Evolutionary conservation across 2,888 invertebrate genomes (phyloP), one percentile per base, ranked within the genome.

Genomic region (Mythimna ferrago): DNA sequence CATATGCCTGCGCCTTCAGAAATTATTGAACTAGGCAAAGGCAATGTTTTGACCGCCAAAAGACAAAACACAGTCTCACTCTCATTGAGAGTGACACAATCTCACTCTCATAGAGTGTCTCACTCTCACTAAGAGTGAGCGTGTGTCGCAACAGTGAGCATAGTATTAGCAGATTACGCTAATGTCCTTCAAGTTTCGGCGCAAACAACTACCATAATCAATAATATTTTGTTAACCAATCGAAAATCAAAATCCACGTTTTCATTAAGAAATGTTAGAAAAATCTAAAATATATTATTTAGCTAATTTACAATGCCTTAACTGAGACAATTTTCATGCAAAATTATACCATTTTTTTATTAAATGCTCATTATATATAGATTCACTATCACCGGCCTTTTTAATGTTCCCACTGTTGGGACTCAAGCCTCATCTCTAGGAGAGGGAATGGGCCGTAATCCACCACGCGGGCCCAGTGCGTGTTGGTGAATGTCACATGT

Each of bases 251-350:
- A 71, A 53, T 21, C 54, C 66, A 72, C 64, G 14, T 80, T 88
- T 88, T 86, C 76, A 81, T 87, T 87, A 88, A 66, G 87, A 88
- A 88, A 81, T 80, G 80, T 87, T 88, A 88, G 81, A 86, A 88
- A 88, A 88, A 86, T 87, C 88, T 88, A 86, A 69, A 66, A 58
- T 75, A 69, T 78, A 6, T 62, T 53, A 48, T 61, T 77, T 78
- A 80, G 68, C 71, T 88, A 82, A 75, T 80, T 81, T 88, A 87
- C 86, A 86, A 57, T 68, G 82, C 76, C 74, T 68, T 80, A 78
- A 32, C 4, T 19, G 10, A 6, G 10, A 48, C 44, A 53, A 67
- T 56, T 70, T 79, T 81, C 66, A 35, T 72, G 78, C 78, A 82
- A 71, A 76, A 86, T 82, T 86, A 75, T 72, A 48, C 6, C 6